Evolutionary conservation across 1,140 invertebrate species (phyloP).

Genomic region (Psix sp.): DNA sequence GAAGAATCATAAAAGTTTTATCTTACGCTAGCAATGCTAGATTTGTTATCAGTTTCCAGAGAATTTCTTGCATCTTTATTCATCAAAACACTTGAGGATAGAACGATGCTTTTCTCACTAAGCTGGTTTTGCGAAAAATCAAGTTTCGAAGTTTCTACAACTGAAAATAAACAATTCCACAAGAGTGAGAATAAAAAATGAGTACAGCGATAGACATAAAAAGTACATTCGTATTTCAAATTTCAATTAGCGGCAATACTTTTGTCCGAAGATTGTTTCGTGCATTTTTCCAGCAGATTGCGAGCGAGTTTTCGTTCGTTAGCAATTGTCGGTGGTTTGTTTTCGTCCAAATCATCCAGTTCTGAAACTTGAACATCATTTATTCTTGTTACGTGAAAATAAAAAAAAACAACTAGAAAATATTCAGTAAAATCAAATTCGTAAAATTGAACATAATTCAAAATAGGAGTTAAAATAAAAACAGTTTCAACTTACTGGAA

Average conservation of each 20-base stretch:
- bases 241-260: background rate
- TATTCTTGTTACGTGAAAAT: background rate
- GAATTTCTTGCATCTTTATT: conserved; percentile 1
- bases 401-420: background rate
- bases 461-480: background rate
- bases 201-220: background rate
- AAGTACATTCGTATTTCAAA: background rate
- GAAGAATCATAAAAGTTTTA: background rate
- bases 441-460: background rate
- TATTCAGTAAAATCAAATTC: too few species aligned
- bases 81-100: background rate
- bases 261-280: conserved; percentile 2
- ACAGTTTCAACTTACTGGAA: conserved; percentile 10
- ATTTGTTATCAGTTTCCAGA: background rate
- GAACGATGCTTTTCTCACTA: background rate
- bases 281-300: conserved; percentile 25
- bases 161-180: background rate
- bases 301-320: conserved; percentile 31
- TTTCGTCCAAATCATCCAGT: conserved; percentile 6
- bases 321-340: conserved; percentile 7
- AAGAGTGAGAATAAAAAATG: background rate
- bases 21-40: background rate
- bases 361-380: conserved; percentile 21
- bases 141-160: background rate
- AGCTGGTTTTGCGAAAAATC: background rate